phyloP scores from a whole-genome alignment of 1,140 invertebrate species.

The Cryptotermes secundus region DNA sequence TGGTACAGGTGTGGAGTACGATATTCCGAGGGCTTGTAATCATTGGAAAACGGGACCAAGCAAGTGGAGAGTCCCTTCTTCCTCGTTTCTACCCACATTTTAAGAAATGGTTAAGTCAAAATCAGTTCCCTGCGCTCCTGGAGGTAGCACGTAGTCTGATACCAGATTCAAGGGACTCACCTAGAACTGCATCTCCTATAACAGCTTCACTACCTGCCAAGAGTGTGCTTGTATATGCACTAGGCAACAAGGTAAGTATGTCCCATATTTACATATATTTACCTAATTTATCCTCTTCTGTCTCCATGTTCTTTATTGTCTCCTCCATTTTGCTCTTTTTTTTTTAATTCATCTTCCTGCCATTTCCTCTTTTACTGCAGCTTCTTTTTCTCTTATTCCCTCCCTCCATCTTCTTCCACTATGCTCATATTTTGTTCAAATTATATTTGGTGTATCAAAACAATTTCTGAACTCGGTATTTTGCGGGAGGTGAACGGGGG shows the following conservation, averaged over 20 bases:
- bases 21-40: not conserved
- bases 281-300: not conserved
- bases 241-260: conserved; percentile 15
- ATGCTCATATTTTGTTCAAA: too few species aligned
- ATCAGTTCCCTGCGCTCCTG: not conserved
- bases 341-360: too few species aligned
- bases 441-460: too few species aligned
- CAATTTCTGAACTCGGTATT: too few species aligned
- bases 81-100: conserved; percentile 27
- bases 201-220: not conserved
- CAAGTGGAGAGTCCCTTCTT: not conserved
- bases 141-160: not conserved
- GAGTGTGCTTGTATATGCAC: not conserved
- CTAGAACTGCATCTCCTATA: not conserved
- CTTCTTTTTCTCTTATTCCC: too few species aligned
- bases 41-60: conserved; percentile 22
- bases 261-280: not conserved
- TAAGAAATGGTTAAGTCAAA: not conserved
- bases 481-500: too few species aligned
- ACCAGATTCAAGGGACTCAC: not conserved
- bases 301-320: not conserved
- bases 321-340: too few species aligned
- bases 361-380: too few species aligned
- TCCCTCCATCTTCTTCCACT: too few species aligned
- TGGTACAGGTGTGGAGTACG: not conserved